Percentiles rank a stretch among this genome's conserved stretches.
phyloP scores from a whole-genome alignment of 2,888 invertebrate genomes.

The Nebria salina region DNA sequence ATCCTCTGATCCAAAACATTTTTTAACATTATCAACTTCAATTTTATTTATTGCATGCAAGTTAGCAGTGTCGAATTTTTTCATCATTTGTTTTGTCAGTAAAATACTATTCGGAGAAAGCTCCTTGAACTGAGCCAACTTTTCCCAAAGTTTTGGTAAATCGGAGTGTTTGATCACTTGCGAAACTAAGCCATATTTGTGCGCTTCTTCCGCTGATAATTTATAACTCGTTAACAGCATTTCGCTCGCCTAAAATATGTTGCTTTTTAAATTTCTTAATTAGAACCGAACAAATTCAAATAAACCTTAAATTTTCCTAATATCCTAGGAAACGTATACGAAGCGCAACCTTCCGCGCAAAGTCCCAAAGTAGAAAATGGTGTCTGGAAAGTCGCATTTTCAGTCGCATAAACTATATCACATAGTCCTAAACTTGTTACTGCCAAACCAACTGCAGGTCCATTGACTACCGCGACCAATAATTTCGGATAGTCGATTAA shows the following conservation, averaged over 20 bases:
- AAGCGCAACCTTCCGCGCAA: slow-evolving; percentile 90
- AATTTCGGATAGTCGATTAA: slow-evolving; percentile 91
- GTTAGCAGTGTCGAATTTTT: slow-evolving; percentile 23
- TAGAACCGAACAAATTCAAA: neutral
- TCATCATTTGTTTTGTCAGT: slow-evolving; percentile 29
- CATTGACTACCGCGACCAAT: slow-evolving; percentile 88
- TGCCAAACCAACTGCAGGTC: slow-evolving; percentile 92
- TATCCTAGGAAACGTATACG: slow-evolving; percentile 83
- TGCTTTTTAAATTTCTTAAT: neutral
- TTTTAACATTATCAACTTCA: slow-evolving; percentile 29
- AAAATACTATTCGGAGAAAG: slow-evolving; percentile 22
- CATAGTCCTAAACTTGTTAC: slow-evolving; percentile 86
- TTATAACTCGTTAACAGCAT: slow-evolving; percentile 59
- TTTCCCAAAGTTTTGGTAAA: slow-evolving; percentile 65
- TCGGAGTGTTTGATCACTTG: slow-evolving; percentile 75
- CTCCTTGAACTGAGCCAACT: slow-evolving; percentile 68
- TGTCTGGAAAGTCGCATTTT: slow-evolving; percentile 85
- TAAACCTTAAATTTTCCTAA: slow-evolving; percentile 83
- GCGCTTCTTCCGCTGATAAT: slow-evolving; percentile 82
- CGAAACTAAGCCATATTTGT: slow-evolving; percentile 79
- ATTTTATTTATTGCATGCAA: slow-evolving; percentile 32
- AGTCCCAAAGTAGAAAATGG: slow-evolving; percentile 89
- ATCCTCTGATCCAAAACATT: slow-evolving; percentile 32
- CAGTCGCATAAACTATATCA: slow-evolving; percentile 90
- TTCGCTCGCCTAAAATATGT: slow-evolving; percentile 30